Base-by-base conservation (phyloP, 2,888 invertebrate species). In the Strigamia crassipes region DNA sequence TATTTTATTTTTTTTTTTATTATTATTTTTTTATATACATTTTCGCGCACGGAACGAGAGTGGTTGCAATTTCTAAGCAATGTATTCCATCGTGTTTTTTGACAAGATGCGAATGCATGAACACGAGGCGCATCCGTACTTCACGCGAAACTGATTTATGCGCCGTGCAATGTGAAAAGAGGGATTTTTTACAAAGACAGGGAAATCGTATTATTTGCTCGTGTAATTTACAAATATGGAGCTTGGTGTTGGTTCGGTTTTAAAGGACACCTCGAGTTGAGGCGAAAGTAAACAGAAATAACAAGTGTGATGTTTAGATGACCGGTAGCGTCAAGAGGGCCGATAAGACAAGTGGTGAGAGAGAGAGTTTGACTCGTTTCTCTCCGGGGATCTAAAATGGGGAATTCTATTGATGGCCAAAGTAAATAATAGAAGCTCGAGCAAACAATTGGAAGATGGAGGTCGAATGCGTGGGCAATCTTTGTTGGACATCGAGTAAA, bases 151-250 rank as follows among this genome's bases (percentile, higher is more conserved):
- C 23, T 66, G 61, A 66, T 66, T 66, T 66, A 66, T 66, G 61
- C 61, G 18, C 21, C 1, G 21, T 21, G 61, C 23, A 23, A 23
- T 12, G 18, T 12, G 61, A 21, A 66, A 23, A 66, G 61, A 5
- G 21, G 61, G 5, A 6, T 5, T 46, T 46, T 46, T 46, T 66
- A 21, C 12, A 21, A 66, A 66, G 21, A 23, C 21, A 23, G 23
- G 61, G 18, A 66, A 66, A 66, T n/a, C 61, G 61, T 66, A 23
- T 66, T 66, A 66, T 66, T 66, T 66, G 61, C 61, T 23, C 61
- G 61, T 23, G 61, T 66, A 66, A 66, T 66, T 66, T 66, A 23
- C 61, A 66, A 46, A 18, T n/a, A 66, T 8, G 61, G 61, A 5
- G 18, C 61, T 21, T 66, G 0, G n/a, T 18, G 21, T 6, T 23